Base-by-base conservation (phyloP, 2,888 invertebrate species). In the Stegophylla sp. region DNA sequence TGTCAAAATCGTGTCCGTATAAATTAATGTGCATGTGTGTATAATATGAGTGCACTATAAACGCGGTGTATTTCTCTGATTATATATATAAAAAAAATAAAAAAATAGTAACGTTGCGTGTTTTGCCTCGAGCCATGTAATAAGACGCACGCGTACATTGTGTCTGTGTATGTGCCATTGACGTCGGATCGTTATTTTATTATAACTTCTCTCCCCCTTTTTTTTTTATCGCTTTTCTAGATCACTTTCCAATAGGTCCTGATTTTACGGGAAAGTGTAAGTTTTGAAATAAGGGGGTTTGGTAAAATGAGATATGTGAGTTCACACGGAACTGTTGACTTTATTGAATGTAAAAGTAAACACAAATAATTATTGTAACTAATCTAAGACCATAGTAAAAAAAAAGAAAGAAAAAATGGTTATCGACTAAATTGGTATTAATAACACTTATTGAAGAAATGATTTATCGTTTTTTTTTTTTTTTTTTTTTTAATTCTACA, bases 101-200 rank as follows among this genome's bases (percentile, higher is more conserved):
- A 9, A 28, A 67, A 43, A 59, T 59, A 59, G 26, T 15, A 48
- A 48, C 61, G 23, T 75, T 51, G 74, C 74, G 74, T 75, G 74
- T 75, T 63, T 75, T 28, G 23, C 74, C 51, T 34, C 63, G 5
- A 34, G 51, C 34, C 3, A 63, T 51, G 23, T 74, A 75, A 63
- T 15, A 12, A 64, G 74, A 75, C 63, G 41, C 63, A 23, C 63
- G 41, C n/a, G 15, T 73, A 73, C 74, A 48, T 74, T 74, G 61
- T 63, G 26, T 9, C 9, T 26, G 23, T 12, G 3, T 61, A 13
- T 17, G 15, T 28, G 17, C 63, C 61, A 34, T 74, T 63, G 48
- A 63, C 1, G 28, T 63, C 63, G 20, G 12, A 61, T 59, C 26
- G 26, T 63, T 61, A 45, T 59, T 23, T 7, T 61, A 61, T 61